Conservation (phyloP, 2,797 vertebrate species). For the Loriculus beryllinus region DNA sequence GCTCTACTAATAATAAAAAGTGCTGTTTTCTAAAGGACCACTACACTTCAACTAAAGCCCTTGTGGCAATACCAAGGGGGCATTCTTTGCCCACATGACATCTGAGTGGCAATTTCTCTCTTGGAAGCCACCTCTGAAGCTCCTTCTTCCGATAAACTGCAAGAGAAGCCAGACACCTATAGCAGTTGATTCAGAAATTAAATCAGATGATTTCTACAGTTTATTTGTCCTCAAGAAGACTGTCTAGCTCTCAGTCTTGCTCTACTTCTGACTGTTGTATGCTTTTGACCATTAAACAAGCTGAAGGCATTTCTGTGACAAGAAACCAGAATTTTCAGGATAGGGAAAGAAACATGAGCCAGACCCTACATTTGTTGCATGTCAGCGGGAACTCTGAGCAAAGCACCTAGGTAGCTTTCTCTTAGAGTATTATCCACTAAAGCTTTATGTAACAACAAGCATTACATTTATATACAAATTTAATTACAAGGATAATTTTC, state of each 20-base stretch:
- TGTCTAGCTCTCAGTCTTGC: background rate
- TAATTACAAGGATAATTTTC: background rate
- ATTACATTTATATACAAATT: background rate
- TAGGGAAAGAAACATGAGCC: background rate
- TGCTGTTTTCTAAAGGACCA: background rate
- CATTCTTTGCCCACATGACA: background rate
- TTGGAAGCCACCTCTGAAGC: background rate
- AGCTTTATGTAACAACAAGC: background rate
- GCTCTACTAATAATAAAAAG: background rate
- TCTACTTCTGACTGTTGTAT: background rate
- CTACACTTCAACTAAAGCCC: background rate
- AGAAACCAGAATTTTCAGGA: background rate
- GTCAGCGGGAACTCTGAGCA: background rate
- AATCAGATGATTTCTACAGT: background rate
- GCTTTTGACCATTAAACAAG: background rate
- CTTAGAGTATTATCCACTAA: background rate
- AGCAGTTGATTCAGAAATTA: background rate
- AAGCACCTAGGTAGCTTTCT: background rate
- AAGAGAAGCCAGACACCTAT: background rate
- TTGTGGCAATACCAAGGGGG: background rate
- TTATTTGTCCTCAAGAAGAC: background rate
- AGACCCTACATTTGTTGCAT: background rate
- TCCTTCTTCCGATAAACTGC: background rate
- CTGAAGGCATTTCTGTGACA: background rate
- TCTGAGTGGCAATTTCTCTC: background rate